phyloP scores from a whole-genome alignment of 2,113 vertebrate genomes.

The Orientallactaga bullata region DNA sequence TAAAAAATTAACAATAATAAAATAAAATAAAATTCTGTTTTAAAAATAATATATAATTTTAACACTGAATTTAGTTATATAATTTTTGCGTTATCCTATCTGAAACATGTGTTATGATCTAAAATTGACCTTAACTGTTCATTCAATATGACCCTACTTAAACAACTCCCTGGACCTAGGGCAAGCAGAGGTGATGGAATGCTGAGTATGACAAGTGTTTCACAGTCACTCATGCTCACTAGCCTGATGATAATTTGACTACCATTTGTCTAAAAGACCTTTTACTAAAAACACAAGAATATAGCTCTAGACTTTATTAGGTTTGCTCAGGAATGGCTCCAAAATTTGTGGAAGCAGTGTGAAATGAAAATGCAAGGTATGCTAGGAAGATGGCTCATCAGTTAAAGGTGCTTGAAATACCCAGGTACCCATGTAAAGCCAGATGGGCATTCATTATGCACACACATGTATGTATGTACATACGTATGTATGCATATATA shows the following conservation, averaged over 20 bases:
- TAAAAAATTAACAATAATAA: no score
- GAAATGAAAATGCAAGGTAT: not conserved
- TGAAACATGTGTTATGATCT: conserved; percentile 25
- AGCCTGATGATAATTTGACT: not conserved
- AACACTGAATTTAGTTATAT: not conserved
- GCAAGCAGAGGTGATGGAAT: not conserved
- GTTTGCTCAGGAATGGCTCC: conserved; percentile 49
- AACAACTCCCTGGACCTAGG: not conserved
- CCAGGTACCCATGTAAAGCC: no score
- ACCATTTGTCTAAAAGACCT: not conserved
- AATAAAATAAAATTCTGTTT: conserved; percentile 2
- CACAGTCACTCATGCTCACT: not conserved
- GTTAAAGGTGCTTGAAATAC: no score
- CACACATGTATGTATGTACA: no score
- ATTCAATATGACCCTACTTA: conserved; percentile 27
- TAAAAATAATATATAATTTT: not conserved
- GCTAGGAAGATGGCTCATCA: no score
- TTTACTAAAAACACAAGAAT: conserved; percentile 41
- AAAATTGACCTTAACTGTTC: conserved; percentile 41
- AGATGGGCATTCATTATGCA: no score
- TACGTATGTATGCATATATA: no score
- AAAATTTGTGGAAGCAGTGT: not conserved
- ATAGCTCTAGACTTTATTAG: not conserved
- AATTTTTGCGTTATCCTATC: conserved; percentile 36
- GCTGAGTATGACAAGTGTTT: not conserved